Evolutionary conservation across 2,797 vertebrate genomes (phyloP).

Genomic region (Glossophaga mutica): DNA sequence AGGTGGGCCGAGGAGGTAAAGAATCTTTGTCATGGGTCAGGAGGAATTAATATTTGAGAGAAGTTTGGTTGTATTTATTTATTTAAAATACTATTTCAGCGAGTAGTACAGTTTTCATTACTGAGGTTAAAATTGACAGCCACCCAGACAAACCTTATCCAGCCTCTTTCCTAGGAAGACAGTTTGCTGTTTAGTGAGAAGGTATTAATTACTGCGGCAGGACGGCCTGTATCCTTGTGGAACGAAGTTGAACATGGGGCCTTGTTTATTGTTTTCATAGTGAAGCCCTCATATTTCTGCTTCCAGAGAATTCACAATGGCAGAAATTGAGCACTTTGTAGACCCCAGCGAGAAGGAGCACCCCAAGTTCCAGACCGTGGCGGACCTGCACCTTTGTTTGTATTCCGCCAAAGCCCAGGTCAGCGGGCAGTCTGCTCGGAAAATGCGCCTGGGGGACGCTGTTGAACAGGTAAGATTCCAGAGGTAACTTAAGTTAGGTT

Average conservation of each 20-base stretch:
- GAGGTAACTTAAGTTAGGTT: background rate
- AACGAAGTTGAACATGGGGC: background rate
- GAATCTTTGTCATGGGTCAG: background rate
- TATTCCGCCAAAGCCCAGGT: constrained; percentile 98
- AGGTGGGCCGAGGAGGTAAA: background rate
- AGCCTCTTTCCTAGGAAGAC: background rate
- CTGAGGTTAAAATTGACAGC: background rate
- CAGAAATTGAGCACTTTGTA: constrained; percentile 99
- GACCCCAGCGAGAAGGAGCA: constrained; percentile 96
- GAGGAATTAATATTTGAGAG: background rate
- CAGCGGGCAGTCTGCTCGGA: constrained; percentile 93
- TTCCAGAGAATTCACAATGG: constrained; percentile 98
- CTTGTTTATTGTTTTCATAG: background rate
- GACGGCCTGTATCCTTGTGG: background rate
- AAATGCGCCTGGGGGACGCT: constrained; percentile 94
- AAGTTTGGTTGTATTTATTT: background rate
- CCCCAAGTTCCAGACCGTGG: constrained; percentile 92
- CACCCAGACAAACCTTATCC: background rate
- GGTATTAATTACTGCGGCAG: background rate
- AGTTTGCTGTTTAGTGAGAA: background rate
- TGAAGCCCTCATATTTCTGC: background rate
- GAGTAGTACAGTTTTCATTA: background rate
- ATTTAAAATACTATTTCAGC: background rate
- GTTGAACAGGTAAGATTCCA: constrained; percentile 90
- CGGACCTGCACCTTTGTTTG: constrained; percentile 89